Evolutionary conservation across 2,113 vertebrate species (phyloP).

Genomic region (Ardeotis arabs): DNA sequence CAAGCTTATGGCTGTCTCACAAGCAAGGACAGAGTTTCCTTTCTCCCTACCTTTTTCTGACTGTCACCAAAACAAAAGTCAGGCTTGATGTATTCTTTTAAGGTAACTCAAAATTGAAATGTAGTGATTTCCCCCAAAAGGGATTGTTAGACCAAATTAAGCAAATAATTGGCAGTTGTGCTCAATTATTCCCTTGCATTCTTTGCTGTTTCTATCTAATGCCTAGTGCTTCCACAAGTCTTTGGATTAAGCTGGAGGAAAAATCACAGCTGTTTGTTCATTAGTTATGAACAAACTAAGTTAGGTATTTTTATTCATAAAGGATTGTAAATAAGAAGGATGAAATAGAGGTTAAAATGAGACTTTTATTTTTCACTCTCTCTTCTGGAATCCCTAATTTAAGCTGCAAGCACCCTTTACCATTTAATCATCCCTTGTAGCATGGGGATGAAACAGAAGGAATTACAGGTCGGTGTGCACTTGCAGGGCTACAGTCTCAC

Average conservation of each 20-base stretch:
- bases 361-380: not conserved
- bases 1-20: not conserved
- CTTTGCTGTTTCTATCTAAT: not conserved
- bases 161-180: not conserved
- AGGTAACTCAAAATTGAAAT: not conserved
- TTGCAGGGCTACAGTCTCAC: not conserved
- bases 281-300: not conserved
- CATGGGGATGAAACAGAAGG: not conserved
- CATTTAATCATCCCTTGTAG: not conserved
- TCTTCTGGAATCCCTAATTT: not conserved
- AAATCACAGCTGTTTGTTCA: not conserved
- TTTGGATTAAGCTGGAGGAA: not conserved
- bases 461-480: not conserved
- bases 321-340: not conserved
- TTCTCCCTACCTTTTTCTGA: not conserved
- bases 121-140: not conserved
- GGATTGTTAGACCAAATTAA: not conserved
- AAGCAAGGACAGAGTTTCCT: not conserved
- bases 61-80: not conserved
- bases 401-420: not conserved
- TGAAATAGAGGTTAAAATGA: not conserved
- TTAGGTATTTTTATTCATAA: not conserved
- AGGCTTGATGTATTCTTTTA: not conserved
- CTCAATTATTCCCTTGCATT: not conserved
- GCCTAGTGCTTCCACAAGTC: not conserved